Evolutionary conservation across 2,113 vertebrate genomes (phyloP), one percentile per base, ranked within the genome.

Genomic region (Tetrax tetrax): DNA sequence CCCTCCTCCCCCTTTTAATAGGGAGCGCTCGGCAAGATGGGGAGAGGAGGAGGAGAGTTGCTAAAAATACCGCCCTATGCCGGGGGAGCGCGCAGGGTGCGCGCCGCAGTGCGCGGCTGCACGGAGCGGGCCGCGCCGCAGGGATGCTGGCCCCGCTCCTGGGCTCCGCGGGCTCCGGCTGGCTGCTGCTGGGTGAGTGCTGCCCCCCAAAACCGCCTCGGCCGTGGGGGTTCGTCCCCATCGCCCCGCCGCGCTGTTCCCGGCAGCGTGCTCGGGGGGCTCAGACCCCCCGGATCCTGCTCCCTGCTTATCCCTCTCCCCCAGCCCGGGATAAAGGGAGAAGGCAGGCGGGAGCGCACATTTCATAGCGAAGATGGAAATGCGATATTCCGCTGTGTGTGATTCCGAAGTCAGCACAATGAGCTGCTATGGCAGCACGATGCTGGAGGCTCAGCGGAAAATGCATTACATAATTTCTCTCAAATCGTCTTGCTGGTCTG

Each of bases 61-160:
- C 95, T 94, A 29, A 80, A 94, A 96, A 96, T 82, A 76, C 86
- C 89, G 79, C 89, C 94, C 91, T 72, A 12, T 19, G 77, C 80
- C 11, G 60, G 64, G 51, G 25, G 50, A 51, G 50, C 28, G 94
- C 90, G 97, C 97, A 87, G 97, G 69, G 95, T 53, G 74, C 83
- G 88, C 89, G 91, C 86, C 81, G 94, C 95, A 85, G 92, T 75
- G 78, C 82, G 51, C 65, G 77, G 89, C 75, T 23, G 48, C 80
- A 33, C 45, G 83, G 89, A 84, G 94, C 95, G 66, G 89, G 83
- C 96, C 94, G 53, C 89, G 89, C 91, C 71, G 95, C 89, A 93
- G 97, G 96, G 95, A 98, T 98, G 98, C 97, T 98, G 90, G 97
- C 97, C 90, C 97, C 98, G 92, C 96, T 98, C 83, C 97, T 98